Evolutionary conservation across 2,113 vertebrate species (phyloP).

Genomic region (Campylorhamphus procurvoides): DNA sequence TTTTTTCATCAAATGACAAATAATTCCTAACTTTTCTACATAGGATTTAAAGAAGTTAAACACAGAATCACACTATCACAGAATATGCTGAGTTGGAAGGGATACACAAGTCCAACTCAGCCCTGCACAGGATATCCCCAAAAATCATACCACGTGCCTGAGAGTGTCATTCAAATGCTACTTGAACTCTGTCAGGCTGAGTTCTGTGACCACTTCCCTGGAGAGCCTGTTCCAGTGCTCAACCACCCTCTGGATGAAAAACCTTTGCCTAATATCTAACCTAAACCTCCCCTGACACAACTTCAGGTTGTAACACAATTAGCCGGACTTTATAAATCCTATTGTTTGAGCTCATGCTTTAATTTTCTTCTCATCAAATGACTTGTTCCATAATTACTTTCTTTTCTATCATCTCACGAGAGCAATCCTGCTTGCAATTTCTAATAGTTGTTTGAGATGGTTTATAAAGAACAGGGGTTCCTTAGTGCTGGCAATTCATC

Average conservation of each 20-base stretch:
- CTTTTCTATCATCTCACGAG: neutral
- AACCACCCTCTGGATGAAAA: fast-evolving
- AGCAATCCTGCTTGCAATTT: neutral
- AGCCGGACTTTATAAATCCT: neutral
- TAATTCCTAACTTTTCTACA: neutral
- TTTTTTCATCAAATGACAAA: neutral
- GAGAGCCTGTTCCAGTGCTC: neutral
- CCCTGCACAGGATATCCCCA: too few species aligned
- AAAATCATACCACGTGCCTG: neutral
- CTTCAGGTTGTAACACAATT: neutral
- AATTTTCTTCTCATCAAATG: neutral
- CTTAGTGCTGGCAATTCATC: neutral
- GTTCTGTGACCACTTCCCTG: neutral
- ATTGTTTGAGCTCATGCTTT: neutral
- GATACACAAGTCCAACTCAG: neutral
- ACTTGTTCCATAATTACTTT: neutral
- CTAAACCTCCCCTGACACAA: neutral
- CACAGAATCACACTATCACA: neutral
- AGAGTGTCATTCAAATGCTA: fast-evolving
- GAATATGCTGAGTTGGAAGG: neutral
- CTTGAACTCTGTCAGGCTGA: neutral
- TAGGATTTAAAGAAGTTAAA: neutral
- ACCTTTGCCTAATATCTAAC: neutral
- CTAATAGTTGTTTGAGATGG: neutral
- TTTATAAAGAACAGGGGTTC: neutral